Evolutionary conservation across 2,888 invertebrate species (phyloP).

Genomic region (Drosophila nr. fundita): DNA sequence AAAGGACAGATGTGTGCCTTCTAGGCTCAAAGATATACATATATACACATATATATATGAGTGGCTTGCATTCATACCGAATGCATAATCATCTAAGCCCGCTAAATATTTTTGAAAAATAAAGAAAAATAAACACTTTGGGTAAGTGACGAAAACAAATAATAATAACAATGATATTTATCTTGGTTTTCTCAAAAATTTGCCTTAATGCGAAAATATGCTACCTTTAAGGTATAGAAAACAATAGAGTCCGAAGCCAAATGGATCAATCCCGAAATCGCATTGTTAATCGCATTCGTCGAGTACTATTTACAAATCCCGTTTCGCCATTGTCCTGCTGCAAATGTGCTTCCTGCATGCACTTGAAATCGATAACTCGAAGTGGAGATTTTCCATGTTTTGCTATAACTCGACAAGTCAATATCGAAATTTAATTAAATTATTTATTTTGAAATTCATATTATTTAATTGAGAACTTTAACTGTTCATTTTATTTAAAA

Average conservation of each 20-base stretch:
- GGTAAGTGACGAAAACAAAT: constrained; percentile 40
- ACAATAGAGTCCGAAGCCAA: constrained; percentile 38
- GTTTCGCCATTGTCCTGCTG: constrained; percentile 11
- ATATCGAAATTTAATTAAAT: not conserved
- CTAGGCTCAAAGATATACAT: not conserved
- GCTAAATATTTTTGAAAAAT: constrained; percentile 26
- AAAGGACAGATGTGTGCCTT: not conserved
- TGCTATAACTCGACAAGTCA: constrained; percentile 29
- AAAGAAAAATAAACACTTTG: constrained; percentile 23
- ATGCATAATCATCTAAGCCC: not conserved
- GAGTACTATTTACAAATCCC: constrained; percentile 16
- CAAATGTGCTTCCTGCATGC: not conserved
- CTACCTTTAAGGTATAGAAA: not conserved
- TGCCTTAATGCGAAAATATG: constrained; percentile 29
- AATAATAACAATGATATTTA: constrained; percentile 48
- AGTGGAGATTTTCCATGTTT: constrained; percentile 13
- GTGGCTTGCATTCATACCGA: constrained; percentile 1
- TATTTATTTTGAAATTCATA: not conserved
- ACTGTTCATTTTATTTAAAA: not conserved
- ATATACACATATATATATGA: not conserved
- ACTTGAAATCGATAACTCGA: constrained; percentile 1
- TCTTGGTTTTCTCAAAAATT: constrained; percentile 17
- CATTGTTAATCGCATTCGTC: constrained; percentile 37
- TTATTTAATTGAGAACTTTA: not conserved
- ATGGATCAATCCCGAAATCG: constrained; percentile 31